Base-by-base conservation (phyloP, 2,113 vertebrate species). In the Vireo altiloquus region DNA sequence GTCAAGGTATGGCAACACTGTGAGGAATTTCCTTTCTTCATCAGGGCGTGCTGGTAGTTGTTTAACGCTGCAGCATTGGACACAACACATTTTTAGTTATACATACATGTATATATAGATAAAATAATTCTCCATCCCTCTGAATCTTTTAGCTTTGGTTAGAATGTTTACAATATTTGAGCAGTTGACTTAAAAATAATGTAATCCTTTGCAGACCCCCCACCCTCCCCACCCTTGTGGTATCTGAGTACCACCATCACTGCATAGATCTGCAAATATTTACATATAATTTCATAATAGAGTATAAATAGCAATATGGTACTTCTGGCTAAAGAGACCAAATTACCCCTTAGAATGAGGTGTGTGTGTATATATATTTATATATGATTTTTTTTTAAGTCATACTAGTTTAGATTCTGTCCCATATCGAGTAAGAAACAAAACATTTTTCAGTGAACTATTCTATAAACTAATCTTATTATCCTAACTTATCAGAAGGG, bases 131-230 rank as follows among this genome's bases (percentile, higher is more conserved):
- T 87, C 88, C 50, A 49, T 92, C 75, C 89, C 60, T 92, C 69
- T 83, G 92, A 64, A 75, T 72, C 82, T 96, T 89, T 85, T 90
- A 93, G 93, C 96, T 98, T 97, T 92, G 96, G 94, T 97, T 97
- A 89, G 83, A 90, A 94, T 33, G 84, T 93, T 95, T 79, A 89
- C 72, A 90, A 85, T 85, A 82, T 93, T 93, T 92, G 66, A 90
- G 59, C 78, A 86, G 91, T 91, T 94, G 88, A 52, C 94, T 97
- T 97, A 90, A 97, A 87, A 97, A 85, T 90, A 80, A 69, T 90
- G 46, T 61, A 53, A 85, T 94, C 53, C 42, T 82, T 83, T 90
- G 82, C 79, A 79, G 83, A 84, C 83, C 82, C 80, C 82, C 82
- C 35, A 42, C 4, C 39, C 84, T 33, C 42, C 47, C 84, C 17